A percentile compares a stretch with the other conserved stretches of the same genome.
phyloP scores from a whole-genome alignment of 2,113 vertebrate species.

The Pogonocichla stellata region DNA sequence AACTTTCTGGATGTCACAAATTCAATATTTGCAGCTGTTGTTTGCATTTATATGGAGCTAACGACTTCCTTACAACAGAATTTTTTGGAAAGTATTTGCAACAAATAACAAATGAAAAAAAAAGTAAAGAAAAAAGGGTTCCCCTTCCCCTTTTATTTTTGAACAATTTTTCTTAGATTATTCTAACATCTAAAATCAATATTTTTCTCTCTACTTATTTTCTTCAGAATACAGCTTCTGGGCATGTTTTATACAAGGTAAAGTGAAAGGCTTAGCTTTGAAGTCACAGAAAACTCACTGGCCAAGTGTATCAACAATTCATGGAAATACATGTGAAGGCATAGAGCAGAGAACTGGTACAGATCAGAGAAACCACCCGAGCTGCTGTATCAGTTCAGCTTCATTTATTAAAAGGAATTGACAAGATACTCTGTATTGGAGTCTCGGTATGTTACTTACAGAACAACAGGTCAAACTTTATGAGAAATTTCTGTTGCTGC shows the following conservation, averaged over 20 bases:
- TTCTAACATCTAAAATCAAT: constrained; percentile 32
- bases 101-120: not conserved
- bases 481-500: constrained; percentile 37
- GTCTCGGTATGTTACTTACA: constrained; percentile 24
- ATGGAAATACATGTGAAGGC: constrained; percentile 33
- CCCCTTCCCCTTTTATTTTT: not conserved
- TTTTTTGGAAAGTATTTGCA: not conserved
- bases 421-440: constrained; percentile 33
- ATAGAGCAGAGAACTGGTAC: constrained; percentile 5
- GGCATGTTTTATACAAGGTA: constrained; percentile 45
- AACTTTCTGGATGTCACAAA: not conserved
- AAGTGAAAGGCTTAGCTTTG: constrained; percentile 63
- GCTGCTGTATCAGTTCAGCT: constrained; percentile 48
- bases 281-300: constrained; percentile 53
- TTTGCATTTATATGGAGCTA: not conserved
- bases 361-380: constrained; percentile 66
- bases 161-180: constrained; percentile 38
- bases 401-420: constrained; percentile 59
- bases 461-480: constrained; percentile 46
- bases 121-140: not conserved
- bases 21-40: not conserved
- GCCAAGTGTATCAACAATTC: constrained; percentile 52
- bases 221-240: constrained; percentile 23
- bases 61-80: not conserved
- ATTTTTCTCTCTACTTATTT: constrained; percentile 47